These are phyloP conservation scores for Penelope pileata DNA, from an alignment of 2,113 vertebrate genomes.

Conservation along the genomic window DNA sequence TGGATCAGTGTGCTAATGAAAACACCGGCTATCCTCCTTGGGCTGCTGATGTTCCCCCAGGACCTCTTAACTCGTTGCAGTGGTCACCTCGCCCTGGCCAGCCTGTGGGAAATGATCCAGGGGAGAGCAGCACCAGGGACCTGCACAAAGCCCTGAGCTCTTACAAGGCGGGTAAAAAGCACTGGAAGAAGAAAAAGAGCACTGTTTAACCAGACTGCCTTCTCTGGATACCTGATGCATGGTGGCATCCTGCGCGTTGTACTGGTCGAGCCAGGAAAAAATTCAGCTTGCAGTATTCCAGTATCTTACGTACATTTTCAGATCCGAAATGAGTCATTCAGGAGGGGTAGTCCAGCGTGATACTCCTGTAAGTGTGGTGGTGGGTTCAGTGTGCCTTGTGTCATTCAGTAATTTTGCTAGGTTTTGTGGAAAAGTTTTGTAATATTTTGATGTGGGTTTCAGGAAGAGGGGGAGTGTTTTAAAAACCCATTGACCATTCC, in stretches of 20 bases:
- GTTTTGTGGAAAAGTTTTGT: background rate
- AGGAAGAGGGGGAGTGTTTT: background rate
- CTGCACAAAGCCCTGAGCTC: background rate
- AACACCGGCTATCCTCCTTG: accelerated
- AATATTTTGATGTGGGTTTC: background rate
- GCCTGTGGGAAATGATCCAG: background rate
- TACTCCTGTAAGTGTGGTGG: background rate
- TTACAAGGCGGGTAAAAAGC: background rate
- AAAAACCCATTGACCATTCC: background rate
- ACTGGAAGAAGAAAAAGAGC: background rate
- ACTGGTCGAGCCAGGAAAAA: background rate
- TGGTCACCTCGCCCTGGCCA: background rate
- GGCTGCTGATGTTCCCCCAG: background rate
- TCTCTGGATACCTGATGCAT: background rate
- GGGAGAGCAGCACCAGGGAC: background rate
- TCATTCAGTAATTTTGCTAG: background rate
- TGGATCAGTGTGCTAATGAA: background rate
- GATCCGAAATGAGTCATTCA: background rate
- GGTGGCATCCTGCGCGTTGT: background rate
- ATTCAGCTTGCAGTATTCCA: background rate
- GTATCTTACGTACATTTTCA: background rate
- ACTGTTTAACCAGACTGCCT: accelerated
- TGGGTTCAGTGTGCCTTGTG: background rate
- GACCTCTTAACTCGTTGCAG: background rate
- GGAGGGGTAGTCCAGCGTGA: background rate